phyloP scores from a whole-genome alignment of 2,113 vertebrate genomes.

The Ranitomeya imitator region DNA sequence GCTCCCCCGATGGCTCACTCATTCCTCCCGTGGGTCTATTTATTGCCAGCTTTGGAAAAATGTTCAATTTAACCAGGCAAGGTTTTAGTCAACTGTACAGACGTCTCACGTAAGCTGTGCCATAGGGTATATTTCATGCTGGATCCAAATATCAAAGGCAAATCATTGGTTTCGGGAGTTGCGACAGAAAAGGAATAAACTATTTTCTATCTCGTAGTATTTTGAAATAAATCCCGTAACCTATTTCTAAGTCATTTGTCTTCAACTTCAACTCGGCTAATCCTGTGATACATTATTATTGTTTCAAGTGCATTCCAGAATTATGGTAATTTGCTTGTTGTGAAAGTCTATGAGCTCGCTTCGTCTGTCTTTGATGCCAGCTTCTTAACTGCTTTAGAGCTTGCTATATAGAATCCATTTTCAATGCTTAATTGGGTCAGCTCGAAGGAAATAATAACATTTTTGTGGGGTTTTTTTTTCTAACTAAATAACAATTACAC shows the following conservation, averaged over 20 bases:
- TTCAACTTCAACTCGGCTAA: conserved; percentile 38
- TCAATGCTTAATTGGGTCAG: conserved; percentile 42
- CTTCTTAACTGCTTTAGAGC: conserved; percentile 19
- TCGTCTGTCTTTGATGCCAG: conserved; percentile 51
- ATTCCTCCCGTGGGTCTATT: neutral
- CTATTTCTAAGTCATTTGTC: conserved; percentile 32
- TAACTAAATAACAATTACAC: conserved; percentile 30
- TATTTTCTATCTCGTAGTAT: conserved; percentile 5
- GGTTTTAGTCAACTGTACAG: too few species aligned
- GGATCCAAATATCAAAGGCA: neutral
- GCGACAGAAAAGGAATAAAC: conserved; percentile 5
- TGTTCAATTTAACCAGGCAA: neutral
- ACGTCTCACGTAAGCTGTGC: neutral
- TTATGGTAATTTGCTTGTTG: conserved; percentile 53
- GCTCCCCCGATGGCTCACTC: neutral
- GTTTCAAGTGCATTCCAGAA: conserved; percentile 55
- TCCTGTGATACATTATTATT: conserved; percentile 54
- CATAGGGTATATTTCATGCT: neutral
- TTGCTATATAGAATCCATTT: conserved; percentile 41
- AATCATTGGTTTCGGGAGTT: neutral
- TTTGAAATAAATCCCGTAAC: conserved; percentile 42
- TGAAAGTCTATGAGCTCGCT: conserved; percentile 19
- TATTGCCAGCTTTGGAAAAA: neutral
- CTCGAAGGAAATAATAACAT: conserved; percentile 46
- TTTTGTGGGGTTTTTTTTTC: neutral